Conservation (phyloP, 2,797 vertebrate genomes). For the Rhodeus uyekii region DNA sequence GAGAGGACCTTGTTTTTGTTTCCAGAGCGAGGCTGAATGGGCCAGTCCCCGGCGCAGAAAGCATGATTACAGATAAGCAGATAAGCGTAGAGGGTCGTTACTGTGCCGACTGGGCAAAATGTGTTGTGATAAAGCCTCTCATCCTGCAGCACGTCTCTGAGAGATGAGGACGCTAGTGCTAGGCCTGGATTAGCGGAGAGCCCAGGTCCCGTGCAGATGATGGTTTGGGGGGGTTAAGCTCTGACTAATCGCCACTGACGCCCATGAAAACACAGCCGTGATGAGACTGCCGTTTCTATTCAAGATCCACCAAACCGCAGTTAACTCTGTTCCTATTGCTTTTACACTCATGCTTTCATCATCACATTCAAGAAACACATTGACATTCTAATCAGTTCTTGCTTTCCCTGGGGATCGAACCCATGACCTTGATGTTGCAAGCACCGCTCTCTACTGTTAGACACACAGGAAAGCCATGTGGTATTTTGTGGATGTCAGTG, state of each 20-base stretch:
- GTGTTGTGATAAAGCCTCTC: conserved; percentile 28
- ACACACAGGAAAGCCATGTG: too few species aligned
- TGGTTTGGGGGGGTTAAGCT: background rate
- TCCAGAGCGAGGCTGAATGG: background rate
- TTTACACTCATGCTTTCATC: too few species aligned
- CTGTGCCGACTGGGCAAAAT: conserved; percentile 51
- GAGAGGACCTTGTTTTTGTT: background rate
- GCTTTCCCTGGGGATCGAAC: too few species aligned
- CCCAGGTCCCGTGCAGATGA: background rate
- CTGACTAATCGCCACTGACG: conserved; percentile 12
- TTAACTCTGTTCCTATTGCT: too few species aligned
- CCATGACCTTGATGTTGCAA: too few species aligned
- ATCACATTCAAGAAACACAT: too few species aligned
- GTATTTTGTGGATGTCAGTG: too few species aligned
- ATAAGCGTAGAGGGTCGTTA: conserved; percentile 34
- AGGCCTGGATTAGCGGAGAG: background rate
- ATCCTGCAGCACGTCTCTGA: background rate
- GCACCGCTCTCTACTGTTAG: too few species aligned
- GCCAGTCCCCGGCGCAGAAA: background rate
- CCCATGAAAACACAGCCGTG: background rate
- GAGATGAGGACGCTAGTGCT: background rate
- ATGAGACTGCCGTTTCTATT: conserved; percentile 12
- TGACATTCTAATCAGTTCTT: too few species aligned
- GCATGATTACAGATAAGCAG: conserved; percentile 56
- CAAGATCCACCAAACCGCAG: too few species aligned